Conservation (phyloP, 1,140 invertebrate species). For the Mizuhopecten yessoensis region DNA sequence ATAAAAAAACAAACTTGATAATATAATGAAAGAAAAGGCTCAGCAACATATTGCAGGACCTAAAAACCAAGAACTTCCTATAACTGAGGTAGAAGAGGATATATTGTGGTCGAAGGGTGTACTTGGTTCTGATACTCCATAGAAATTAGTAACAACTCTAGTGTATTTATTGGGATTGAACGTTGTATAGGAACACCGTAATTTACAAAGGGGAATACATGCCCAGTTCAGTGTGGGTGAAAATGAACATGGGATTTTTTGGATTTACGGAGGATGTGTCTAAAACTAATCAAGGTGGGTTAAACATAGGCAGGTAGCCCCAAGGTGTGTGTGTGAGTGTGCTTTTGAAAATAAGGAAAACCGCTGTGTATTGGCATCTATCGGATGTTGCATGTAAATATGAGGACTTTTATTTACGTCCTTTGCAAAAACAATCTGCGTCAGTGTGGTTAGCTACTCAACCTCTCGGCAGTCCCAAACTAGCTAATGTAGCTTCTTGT, state of each 20-base stretch:
- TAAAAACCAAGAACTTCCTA: neutral
- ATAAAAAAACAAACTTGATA: conserved; percentile 48
- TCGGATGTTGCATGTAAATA: neutral
- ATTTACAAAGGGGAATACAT: too few species aligned
- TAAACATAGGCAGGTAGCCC: too few species aligned
- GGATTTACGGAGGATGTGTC: too few species aligned
- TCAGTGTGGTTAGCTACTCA: conserved; percentile 10
- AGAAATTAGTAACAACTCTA: conserved; percentile 31
- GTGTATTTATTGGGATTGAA: conserved; percentile 43
- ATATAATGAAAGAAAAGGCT: conserved; percentile 37
- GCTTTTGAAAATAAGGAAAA: conserved; percentile 9
- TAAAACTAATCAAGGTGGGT: too few species aligned
- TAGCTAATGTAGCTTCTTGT: neutral
- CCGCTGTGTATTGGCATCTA: neutral
- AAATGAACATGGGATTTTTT: too few species aligned
- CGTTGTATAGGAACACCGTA: neutral
- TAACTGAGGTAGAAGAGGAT: conserved; percentile 20
- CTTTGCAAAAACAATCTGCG: neutral
- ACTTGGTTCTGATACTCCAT: neutral
- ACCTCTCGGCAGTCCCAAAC: conserved; percentile 42
- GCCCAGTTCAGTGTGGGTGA: too few species aligned
- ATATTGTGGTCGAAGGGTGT: conserved; percentile 42
- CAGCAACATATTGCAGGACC: neutral
- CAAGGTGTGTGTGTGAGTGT: too few species aligned
- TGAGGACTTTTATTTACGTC: conserved; percentile 42